Conservation (phyloP, 2,113 vertebrate species). For the Salvelinus alpinus region DNA sequence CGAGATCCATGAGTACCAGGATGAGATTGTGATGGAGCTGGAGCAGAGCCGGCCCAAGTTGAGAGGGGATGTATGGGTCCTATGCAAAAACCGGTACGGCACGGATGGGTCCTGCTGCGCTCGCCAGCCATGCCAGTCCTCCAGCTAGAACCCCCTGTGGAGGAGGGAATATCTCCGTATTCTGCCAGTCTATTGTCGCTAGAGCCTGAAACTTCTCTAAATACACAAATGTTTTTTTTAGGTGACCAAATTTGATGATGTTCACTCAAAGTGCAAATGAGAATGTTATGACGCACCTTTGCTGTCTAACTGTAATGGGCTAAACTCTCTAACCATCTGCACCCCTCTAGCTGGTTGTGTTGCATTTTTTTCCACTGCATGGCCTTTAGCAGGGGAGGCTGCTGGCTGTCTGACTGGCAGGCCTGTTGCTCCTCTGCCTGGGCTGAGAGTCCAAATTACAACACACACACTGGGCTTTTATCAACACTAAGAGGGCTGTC, state of each 20-base stretch:
- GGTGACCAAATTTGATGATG: background rate
- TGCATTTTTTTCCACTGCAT: background rate
- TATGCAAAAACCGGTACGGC: conserved; percentile 78
- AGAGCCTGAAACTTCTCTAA: background rate
- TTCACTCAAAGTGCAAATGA: background rate
- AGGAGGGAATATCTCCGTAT: background rate
- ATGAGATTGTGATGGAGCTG: conserved; percentile 91
- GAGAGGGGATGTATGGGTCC: conserved; percentile 82
- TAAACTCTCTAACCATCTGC: background rate
- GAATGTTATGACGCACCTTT: background rate
- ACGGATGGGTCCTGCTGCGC: background rate
- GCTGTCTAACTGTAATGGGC: background rate
- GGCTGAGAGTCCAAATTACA: background rate
- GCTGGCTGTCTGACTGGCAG: background rate
- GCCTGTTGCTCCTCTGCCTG: background rate
- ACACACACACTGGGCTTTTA: background rate
- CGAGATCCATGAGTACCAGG: conserved; percentile 90
- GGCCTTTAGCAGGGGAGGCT: background rate
- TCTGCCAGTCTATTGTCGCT: background rate
- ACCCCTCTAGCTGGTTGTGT: background rate
- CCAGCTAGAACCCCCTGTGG: background rate
- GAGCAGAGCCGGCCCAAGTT: conserved; percentile 85
- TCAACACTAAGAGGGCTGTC: conserved; percentile 7
- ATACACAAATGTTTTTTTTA: background rate
- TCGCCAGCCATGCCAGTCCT: background rate